These are phyloP conservation scores for Liopterus haemorrhoidalis DNA, from an alignment of 2,888 invertebrate species.

Conservation along the genomic window DNA sequence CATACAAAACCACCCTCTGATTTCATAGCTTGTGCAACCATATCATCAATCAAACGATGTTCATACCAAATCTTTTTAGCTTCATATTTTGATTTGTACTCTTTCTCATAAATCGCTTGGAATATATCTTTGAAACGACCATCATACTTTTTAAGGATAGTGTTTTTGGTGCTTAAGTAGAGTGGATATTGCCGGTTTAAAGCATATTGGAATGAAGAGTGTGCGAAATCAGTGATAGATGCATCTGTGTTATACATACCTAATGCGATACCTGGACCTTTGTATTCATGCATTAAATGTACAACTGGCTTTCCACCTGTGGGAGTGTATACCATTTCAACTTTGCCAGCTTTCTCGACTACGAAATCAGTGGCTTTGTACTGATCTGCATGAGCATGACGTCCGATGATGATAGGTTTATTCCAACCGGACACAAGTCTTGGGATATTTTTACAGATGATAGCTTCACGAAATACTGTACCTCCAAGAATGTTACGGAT, in stretches of 20 bases:
- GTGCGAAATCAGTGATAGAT: constrained; percentile 89
- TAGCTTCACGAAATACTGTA: constrained; percentile 75
- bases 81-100: constrained; percentile 82
- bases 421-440: constrained; percentile 92
- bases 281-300: constrained; percentile 76
- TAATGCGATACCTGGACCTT: constrained; percentile 84
- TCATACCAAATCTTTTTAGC: constrained; percentile 92
- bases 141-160: constrained; percentile 93
- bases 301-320: constrained; percentile 57
- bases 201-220: constrained; percentile 89
- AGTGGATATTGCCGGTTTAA: constrained; percentile 79
- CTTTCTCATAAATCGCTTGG: constrained; percentile 85
- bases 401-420: constrained; percentile 95
- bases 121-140: constrained; percentile 97
- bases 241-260: constrained; percentile 97
- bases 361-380: constrained; percentile 96
- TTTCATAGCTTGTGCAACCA: constrained; percentile 98
- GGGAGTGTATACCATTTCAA: constrained; percentile 79
- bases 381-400: constrained; percentile 97
- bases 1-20: constrained; percentile 98
- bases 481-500: constrained; percentile 83
- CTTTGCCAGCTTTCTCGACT: constrained; percentile 82
- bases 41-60: constrained; percentile 96
- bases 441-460: constrained; percentile 90
- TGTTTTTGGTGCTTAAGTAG: constrained; percentile 94